These are phyloP conservation scores for Drosophila hamatofila DNA, from an alignment of 2,888 invertebrate genomes.

Conservation along the genomic window DNA sequence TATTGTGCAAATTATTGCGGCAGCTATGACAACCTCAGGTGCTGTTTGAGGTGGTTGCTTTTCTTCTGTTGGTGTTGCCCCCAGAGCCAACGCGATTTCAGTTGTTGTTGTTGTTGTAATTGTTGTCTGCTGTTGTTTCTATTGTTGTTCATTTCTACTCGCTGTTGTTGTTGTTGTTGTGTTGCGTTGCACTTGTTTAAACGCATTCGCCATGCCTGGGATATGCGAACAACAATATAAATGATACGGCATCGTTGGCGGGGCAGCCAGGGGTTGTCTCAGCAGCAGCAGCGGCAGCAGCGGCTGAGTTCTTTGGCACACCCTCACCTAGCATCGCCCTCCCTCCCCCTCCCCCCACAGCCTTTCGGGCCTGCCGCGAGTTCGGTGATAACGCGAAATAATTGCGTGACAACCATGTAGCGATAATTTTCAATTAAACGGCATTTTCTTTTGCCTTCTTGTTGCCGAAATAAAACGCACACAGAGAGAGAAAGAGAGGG, in stretches of 20 bases:
- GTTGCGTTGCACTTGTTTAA: slow-evolving; percentile 65
- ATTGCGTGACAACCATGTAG: slow-evolving; percentile 85
- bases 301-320: slow-evolving; percentile 10
- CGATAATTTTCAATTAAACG: slow-evolving; percentile 85
- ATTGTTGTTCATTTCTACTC: slow-evolving; percentile 2
- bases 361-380: slow-evolving; percentile 21
- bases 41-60: slow-evolving; percentile 51
- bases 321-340: background rate
- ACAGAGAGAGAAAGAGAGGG: background rate
- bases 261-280: slow-evolving; percentile 51
- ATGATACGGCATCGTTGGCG: slow-evolving; percentile 58
- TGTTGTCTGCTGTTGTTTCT: background rate
- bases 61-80: slow-evolving; percentile 24
- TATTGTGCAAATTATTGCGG: slow-evolving; percentile 65
- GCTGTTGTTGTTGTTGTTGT: background rate
- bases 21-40: slow-evolving; percentile 76
- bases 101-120: slow-evolving; percentile 1
- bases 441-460: slow-evolving; percentile 54
- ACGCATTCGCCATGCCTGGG: slow-evolving; percentile 68
- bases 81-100: background rate
- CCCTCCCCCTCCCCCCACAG: background rate
- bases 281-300: slow-evolving; percentile 23
- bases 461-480: slow-evolving; percentile 47
- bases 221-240: slow-evolving; percentile 63
- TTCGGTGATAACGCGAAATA: slow-evolving; percentile 82